Conservation (phyloP, 2,113 vertebrate genomes). For the Cyprinodon tularosa region DNA sequence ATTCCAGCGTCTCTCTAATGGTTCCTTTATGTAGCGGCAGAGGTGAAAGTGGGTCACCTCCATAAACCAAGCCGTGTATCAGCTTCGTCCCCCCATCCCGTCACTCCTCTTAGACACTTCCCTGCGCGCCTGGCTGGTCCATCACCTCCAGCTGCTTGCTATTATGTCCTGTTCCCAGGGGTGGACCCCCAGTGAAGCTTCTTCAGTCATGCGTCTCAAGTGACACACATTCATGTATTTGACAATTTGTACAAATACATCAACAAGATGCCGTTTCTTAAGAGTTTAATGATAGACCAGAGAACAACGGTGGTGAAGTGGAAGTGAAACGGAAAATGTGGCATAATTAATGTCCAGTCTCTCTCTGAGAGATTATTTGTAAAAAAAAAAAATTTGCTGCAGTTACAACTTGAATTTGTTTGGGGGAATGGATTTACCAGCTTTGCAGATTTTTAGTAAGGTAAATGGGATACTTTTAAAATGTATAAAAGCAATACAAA, state of each 20-base stretch:
- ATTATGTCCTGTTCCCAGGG: conserved; percentile 68
- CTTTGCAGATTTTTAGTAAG: too few species aligned
- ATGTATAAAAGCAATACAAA: too few species aligned
- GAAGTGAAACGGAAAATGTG: too few species aligned
- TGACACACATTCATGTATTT: conserved; percentile 2
- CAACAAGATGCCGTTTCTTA: not conserved
- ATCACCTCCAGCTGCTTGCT: conserved; percentile 69
- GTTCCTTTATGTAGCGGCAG: conserved; percentile 56
- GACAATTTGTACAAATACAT: not conserved
- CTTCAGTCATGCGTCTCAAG: conserved; percentile 28
- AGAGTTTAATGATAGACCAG: not conserved
- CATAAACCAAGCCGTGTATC: conserved; percentile 43
- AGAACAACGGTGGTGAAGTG: not conserved
- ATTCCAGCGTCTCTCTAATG: conserved; percentile 28
- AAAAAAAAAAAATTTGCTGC: not conserved
- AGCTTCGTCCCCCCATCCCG: conserved; percentile 43
- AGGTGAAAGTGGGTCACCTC: conserved; percentile 75
- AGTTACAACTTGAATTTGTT: too few species aligned
- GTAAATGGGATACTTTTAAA: too few species aligned
- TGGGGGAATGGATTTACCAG: too few species aligned
- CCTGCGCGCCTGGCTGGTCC: conserved; percentile 46
- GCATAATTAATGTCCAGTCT: too few species aligned
- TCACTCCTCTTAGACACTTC: conserved; percentile 52
- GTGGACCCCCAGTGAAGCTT: conserved; percentile 38
- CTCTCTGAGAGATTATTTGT: not conserved